Evolutionary conservation across 2,113 vertebrate species (phyloP).

Genomic region (Rostratula benghalensis): DNA sequence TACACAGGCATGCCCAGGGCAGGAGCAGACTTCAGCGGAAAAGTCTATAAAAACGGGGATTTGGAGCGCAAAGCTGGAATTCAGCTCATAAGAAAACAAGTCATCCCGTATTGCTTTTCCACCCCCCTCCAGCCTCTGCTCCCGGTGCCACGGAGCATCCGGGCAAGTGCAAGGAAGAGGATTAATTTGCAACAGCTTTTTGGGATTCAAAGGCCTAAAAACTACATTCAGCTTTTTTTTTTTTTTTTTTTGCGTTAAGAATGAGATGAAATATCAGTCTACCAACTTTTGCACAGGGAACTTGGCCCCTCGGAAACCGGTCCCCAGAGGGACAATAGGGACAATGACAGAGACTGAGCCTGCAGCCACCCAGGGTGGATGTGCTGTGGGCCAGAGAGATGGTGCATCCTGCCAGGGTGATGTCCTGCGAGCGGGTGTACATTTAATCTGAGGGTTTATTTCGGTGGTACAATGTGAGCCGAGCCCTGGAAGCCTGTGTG

Average conservation of each 20-base stretch:
- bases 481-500: background rate
- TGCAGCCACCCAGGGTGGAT: background rate
- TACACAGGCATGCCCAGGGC: conserved; percentile 39
- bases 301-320: background rate
- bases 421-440: background rate
- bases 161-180: background rate
- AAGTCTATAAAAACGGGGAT: background rate
- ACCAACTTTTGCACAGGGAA: background rate
- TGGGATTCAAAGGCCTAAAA: background rate
- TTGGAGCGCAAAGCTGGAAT: conserved; percentile 43
- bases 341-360: background rate
- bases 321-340: background rate
- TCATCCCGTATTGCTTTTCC: background rate
- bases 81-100: background rate
- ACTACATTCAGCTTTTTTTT: background rate
- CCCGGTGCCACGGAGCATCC: accelerated
- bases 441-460: background rate
- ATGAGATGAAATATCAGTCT: background rate
- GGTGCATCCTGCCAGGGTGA: background rate
- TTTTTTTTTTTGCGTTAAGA: background rate
- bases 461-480: background rate
- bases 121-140: background rate
- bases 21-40: conserved; percentile 15
- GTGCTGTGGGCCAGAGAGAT: accelerated
- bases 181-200: background rate